Evolutionary conservation across 2,888 invertebrate genomes (phyloP), one percentile per base, ranked within the genome.

Genomic region (Silvanus unidentatus): DNA sequence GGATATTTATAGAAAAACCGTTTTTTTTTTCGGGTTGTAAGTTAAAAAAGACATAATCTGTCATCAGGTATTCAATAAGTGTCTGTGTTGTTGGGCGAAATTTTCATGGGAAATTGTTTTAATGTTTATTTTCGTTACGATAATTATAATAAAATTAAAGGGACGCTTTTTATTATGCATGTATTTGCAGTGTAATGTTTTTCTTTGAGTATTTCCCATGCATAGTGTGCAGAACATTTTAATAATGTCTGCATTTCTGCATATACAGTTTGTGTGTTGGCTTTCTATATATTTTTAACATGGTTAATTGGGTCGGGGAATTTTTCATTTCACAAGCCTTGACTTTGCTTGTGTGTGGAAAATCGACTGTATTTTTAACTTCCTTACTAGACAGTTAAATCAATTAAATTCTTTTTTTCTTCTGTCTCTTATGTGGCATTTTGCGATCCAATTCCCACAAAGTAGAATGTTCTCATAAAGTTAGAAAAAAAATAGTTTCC

Each of bases 91-190:
- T 32, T 12, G n/a, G n/a, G n/a, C n/a, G n/a, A n/a, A n/a, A n/a
- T n/a, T n/a, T n/a, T n/a, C n/a, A n/a, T n/a, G n/a, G n/a, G n/a
- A n/a, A n/a, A 9, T 28, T 35, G 11, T 9, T 35, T 35, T 35
- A 9, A 35, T 35, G 35, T 37, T 37, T 37, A 15, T 37, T 37
- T 37, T 37, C 37, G 37, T 37, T 37, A 14, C 37, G n/a, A 6
- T 37, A 15, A 37, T 37, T 37, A 37, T n/a, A 37, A 12, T 15
- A 32, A 8, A 5, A n/a, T 32, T 32, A 32, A 32, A 32, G n/a
- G 6, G 32, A n/a, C n/a, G n/a, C n/a, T n/a, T n/a, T n/a, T n/a
- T n/a, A n/a, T n/a, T 32, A 32, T 32, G 32, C 32, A 12, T 5
- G 4, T 37, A 3, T 32, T 11, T n/a, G 3, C n/a, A 8, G 10